phyloP scores from a whole-genome alignment of 1,140 invertebrate genomes.

The Drosophila ambigua region DNA sequence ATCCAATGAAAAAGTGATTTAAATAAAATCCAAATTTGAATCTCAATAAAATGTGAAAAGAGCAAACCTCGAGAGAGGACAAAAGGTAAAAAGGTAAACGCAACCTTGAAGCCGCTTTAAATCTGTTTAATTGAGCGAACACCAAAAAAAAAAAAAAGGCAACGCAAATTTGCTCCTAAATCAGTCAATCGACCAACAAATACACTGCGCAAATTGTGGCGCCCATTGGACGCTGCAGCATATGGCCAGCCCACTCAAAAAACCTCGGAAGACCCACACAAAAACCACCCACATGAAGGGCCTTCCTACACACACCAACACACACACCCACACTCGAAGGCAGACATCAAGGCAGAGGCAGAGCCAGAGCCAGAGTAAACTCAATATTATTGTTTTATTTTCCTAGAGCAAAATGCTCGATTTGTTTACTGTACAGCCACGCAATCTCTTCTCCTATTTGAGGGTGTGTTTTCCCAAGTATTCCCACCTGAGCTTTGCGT shows the following conservation, averaged over 20 bases:
- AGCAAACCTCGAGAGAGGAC: background rate
- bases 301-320: constrained; percentile 6
- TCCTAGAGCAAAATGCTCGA: constrained; percentile 44
- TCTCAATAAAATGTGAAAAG: too few species aligned
- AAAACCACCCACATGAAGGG: constrained; percentile 3
- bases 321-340: constrained; percentile 3
- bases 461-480: background rate
- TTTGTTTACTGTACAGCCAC: constrained; percentile 63
- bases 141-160: background rate
- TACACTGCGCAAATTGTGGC: constrained; percentile 71
- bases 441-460: constrained; percentile 21
- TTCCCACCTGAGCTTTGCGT: constrained; percentile 16
- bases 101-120: constrained; percentile 33
- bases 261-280: constrained; percentile 8
- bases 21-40: too few species aligned
- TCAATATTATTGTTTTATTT: constrained; percentile 56
- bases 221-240: constrained; percentile 55
- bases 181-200: constrained; percentile 58
- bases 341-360: constrained; percentile 12
- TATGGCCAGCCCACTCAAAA: constrained; percentile 49
- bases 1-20: background rate
- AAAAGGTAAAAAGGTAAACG: constrained; percentile 17
- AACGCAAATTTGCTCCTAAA: constrained; percentile 38
- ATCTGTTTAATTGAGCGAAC: constrained; percentile 30
- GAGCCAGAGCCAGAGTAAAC: constrained; percentile 22